phyloP scores from a whole-genome alignment of 2,888 invertebrate genomes.

The Cantharis flavilabris region DNA sequence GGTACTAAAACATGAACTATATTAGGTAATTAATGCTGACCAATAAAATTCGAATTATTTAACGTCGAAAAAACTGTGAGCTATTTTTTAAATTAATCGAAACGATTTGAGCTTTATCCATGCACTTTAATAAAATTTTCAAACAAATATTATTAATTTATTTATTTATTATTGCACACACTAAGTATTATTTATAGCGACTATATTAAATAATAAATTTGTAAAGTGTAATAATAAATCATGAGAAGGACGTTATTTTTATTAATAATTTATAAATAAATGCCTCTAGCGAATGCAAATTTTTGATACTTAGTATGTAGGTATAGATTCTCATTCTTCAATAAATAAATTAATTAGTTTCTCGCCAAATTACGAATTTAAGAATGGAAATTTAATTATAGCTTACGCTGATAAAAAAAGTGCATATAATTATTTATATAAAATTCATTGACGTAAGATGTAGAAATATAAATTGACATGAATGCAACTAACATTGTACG shows the following conservation, averaged over 20 bases:
- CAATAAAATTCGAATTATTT: neutral
- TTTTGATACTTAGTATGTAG: neutral
- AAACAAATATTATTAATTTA: neutral
- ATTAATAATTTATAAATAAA: neutral
- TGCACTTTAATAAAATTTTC: neutral
- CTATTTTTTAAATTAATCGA: neutral
- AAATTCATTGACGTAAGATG: slow-evolving; percentile 1
- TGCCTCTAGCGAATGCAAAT: neutral
- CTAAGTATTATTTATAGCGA: neutral
- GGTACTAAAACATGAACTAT: no score
- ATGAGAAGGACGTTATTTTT: neutral
- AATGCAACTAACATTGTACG: slow-evolving; percentile 20
- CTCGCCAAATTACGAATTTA: neutral
- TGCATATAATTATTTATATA: slow-evolving; percentile 7
- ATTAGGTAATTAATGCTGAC: no score
- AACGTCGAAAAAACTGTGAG: neutral
- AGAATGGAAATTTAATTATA: neutral
- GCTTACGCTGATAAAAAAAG: slow-evolving; percentile 1
- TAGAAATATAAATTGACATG: slow-evolving; percentile 5
- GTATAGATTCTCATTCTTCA: neutral
- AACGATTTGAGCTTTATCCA: neutral
- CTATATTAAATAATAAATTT: neutral
- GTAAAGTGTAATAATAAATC: neutral
- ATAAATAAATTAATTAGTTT: neutral
- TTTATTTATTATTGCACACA: neutral